Base-by-base conservation (phyloP, 2,113 vertebrate species). In the Amazona guildingii region DNA sequence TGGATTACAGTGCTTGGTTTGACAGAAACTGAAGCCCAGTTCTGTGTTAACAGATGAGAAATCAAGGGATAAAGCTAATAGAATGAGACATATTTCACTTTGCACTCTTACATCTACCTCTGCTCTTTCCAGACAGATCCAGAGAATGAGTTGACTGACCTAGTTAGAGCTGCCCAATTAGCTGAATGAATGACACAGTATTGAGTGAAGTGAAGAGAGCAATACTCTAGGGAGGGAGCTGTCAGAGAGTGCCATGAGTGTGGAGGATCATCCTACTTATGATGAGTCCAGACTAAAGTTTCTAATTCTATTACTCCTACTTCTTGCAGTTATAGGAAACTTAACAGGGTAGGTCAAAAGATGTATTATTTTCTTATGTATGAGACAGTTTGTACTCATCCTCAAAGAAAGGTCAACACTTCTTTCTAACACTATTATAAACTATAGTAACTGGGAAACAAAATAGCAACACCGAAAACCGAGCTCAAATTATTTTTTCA, bases 141-240 rank as follows among this genome's bases (percentile, higher is more conserved):
- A 83, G 52, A 80, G 81, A 51, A 76, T 16, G 75, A 83, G 76
- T 28, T 83, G 90, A 63, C 37, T 54, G 84, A 90, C 78, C 84
- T 29, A 63, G 63, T 93, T 89, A 77, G 76, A 91, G 43, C 57
- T 63, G 78, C 44, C 70, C 91, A 91, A 66, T 91, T 94, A 92
- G 49, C 84, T 62, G 70, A 85, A 46, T 52, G 72, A 91, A 54
- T 51, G 70, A 67, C 74, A 92, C 7, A 3, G 7, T 8, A 31
- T 6, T 44, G 76, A 91, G 63, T 39, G 61, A 64, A 66, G 21
- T 11, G 54, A 76, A 62, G 75, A 48, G 27, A 52, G 33, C 33
- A 64, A 35, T 61, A 19, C 12, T 43, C 25, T 52, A 18, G 18
- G 44, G 66, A 87, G 35, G 28, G 13, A 83, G 77, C 41, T 70